phyloP scores from a whole-genome alignment of 1,140 invertebrate species.

The Muscidifurax raptorellus region DNA sequence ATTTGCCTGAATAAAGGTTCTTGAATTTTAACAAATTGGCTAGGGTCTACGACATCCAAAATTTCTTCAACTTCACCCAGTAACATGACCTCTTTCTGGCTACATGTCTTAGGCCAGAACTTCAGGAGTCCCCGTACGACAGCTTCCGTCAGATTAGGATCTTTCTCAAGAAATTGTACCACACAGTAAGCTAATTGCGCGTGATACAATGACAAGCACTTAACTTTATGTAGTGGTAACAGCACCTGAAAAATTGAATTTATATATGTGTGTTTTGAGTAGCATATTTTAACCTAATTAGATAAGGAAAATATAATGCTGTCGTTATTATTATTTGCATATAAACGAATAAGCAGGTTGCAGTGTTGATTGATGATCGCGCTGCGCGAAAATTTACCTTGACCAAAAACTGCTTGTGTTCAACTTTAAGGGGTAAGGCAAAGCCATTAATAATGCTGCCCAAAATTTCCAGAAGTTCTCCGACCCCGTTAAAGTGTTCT shows the following conservation, averaged over 20 bases:
- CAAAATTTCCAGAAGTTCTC: conserved; percentile 98
- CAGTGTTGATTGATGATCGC: not conserved
- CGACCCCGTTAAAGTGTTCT: conserved; percentile 99
- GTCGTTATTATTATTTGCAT: not conserved
- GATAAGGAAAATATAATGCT: not conserved
- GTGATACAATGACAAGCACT: conserved; percentile 94
- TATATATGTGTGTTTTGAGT: not conserved
- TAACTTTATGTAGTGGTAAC: conserved; percentile 98
- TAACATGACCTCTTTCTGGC: conserved; percentile 99
- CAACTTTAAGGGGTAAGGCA: conserved; percentile 96
- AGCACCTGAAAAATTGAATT: conserved; percentile 81
- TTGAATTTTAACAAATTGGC: conserved; percentile 98
- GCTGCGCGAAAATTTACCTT: conserved; percentile 76
- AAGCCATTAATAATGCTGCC: conserved; percentile 99
- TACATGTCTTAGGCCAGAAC: conserved; percentile 99
- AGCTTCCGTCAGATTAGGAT: conserved; percentile 96
- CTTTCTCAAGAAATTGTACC: conserved; percentile 99
- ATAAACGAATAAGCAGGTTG: not conserved
- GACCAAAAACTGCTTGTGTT: conserved; percentile 98
- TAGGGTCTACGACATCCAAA: conserved; percentile 98
- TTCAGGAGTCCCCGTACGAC: conserved; percentile 97
- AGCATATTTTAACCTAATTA: not conserved
- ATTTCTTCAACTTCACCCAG: conserved; percentile 98
- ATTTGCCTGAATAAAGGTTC: conserved; percentile 98
- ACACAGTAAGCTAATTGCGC: conserved; percentile 99